These are phyloP conservation scores for Passerina amoena DNA, from an alignment of 2,113 vertebrate species.

Conservation along the genomic window DNA sequence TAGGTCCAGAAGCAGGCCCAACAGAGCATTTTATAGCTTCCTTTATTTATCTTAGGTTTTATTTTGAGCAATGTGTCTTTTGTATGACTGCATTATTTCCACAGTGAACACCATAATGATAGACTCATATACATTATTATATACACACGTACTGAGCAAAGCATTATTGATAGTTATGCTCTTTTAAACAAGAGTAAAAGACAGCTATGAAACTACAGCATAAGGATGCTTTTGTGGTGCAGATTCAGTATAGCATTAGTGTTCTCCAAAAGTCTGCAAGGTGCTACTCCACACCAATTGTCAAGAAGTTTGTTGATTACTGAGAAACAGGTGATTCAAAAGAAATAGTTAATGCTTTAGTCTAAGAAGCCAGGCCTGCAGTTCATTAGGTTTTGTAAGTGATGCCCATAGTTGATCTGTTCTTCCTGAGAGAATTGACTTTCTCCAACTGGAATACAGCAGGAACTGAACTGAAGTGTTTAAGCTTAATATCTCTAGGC, in stretches of 20 bases:
- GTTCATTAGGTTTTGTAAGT: background rate
- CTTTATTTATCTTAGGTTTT: slow-evolving; percentile 67
- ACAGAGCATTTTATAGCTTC: slow-evolving; percentile 57
- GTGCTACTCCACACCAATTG: background rate
- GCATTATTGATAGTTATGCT: background rate
- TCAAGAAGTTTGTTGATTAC: background rate
- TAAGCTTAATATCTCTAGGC: background rate
- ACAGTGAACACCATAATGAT: background rate
- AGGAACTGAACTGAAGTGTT: background rate
- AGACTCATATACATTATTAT: slow-evolving; percentile 12
- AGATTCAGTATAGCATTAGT: background rate
- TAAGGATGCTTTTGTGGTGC: background rate
- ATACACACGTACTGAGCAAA: background rate
- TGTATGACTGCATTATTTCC: slow-evolving; percentile 58
- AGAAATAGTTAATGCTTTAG: background rate
- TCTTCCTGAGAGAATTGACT: background rate
- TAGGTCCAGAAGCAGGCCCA: slow-evolving; percentile 14
- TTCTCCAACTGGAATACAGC: background rate
- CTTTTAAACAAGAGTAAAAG: background rate
- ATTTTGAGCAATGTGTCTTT: slow-evolving; percentile 56
- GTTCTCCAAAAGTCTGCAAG: background rate
- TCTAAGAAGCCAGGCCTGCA: background rate
- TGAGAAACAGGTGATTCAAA: background rate
- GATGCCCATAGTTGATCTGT: background rate
- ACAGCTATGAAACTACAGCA: background rate